A percentile compares a stretch with the other conserved stretches of the same genome.
phyloP scores from a whole-genome alignment of 2,113 vertebrate genomes.

The Ciconia maguari region DNA sequence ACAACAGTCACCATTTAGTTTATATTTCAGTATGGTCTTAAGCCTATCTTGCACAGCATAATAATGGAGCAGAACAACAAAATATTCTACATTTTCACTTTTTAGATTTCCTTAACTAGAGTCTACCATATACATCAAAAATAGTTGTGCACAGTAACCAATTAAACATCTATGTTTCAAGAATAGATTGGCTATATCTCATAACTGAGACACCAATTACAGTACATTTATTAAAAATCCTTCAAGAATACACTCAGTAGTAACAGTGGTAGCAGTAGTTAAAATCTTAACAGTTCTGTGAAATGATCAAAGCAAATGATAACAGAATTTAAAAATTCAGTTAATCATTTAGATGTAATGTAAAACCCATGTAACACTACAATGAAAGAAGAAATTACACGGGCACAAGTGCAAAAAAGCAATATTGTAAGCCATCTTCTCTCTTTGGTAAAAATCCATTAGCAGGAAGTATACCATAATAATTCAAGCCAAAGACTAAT shows the following conservation, averaged over 20 bases:
- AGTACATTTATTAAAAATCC: constrained; percentile 49
- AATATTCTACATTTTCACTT: neutral
- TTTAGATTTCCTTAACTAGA: neutral
- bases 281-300: neutral
- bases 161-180: neutral
- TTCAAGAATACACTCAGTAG: constrained; percentile 36
- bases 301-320: constrained; percentile 30
- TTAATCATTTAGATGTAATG: neutral
- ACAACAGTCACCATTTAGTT: neutral
- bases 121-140: neutral
- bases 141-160: neutral
- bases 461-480: neutral
- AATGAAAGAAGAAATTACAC: constrained; percentile 25
- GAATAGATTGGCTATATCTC: neutral
- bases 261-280: constrained; percentile 17
- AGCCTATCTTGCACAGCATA: neutral
- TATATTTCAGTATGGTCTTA: neutral
- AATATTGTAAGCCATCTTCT: constrained; percentile 4
- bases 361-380: constrained; percentile 26
- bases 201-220: constrained; percentile 45
- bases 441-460: constrained; percentile 56
- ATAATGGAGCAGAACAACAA: constrained; percentile 3
- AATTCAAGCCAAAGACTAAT: constrained; percentile 44
- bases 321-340: constrained; percentile 20
- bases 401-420: constrained; percentile 56